Evolutionary conservation across 2,888 invertebrate genomes (phyloP).

Genomic region (Sminthurides aquaticus): DNA sequence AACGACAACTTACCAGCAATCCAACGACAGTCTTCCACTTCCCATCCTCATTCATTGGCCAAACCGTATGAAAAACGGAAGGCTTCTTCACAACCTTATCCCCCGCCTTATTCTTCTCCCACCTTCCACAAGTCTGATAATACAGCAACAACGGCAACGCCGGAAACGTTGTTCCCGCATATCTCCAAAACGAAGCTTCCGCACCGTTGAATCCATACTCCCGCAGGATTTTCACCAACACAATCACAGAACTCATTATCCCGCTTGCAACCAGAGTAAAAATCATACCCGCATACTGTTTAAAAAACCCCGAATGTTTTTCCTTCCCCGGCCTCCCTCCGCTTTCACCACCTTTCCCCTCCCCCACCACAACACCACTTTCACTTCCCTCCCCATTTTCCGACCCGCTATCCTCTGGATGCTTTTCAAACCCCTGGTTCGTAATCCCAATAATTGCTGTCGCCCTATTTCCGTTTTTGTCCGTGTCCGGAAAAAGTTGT

Average conservation of each 20-base stretch:
- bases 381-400: not conserved
- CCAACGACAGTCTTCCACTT: constrained; percentile 22
- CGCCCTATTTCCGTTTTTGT: not conserved
- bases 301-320: not conserved
- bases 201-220: constrained; percentile 5
- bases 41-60: constrained; percentile 13
- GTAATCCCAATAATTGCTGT: not conserved
- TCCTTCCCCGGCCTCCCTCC: not conserved
- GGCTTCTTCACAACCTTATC: not conserved
- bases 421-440: not conserved
- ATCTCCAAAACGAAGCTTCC: constrained; percentile 16
- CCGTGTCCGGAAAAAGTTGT: not conserved
- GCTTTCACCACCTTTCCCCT: not conserved
- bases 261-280: constrained; percentile 7
- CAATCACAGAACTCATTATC: not conserved
- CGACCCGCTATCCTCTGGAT: not conserved
- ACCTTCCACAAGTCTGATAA: not conserved
- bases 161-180: constrained; percentile 2
- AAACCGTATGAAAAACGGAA: constrained; percentile 18
- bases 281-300: constrained; percentile 11
- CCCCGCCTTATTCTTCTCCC: not conserved
- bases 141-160: constrained; percentile 12
- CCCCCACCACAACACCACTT: not conserved
- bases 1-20: constrained; percentile 18
- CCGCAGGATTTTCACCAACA: constrained; percentile 8